Percentiles rank a stretch among this genome's conserved stretches.
These are phyloP conservation scores for Onchidella celtica DNA, from an alignment of 2,888 invertebrate genomes.

Conservation along the genomic window DNA sequence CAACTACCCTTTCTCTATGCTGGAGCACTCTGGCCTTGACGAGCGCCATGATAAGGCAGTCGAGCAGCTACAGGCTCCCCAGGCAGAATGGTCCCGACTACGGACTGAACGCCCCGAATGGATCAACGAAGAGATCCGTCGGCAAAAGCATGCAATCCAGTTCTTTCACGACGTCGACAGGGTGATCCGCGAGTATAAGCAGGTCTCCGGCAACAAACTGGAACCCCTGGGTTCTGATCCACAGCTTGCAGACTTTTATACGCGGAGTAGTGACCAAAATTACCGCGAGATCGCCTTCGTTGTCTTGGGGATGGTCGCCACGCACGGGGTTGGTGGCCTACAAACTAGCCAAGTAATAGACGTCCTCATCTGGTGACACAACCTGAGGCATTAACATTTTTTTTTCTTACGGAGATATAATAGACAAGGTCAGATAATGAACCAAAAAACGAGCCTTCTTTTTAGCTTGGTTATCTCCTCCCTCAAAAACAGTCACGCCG, in stretches of 20 bases:
- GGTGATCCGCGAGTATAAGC: not conserved
- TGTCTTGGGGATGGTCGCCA: not conserved
- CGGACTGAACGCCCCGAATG: not conserved
- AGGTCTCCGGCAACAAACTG: not conserved
- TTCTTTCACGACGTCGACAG: not conserved
- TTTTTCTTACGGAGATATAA: too few relatives aligned
- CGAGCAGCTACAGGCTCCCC: not conserved
- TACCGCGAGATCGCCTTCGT: not conserved
- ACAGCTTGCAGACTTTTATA: not conserved
- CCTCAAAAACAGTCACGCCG: too few relatives aligned
- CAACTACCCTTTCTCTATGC: not conserved
- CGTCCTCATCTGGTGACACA: too few relatives aligned
- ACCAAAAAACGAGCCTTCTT: too few relatives aligned
- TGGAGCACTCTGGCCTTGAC: not conserved
- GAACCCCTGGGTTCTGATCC: not conserved
- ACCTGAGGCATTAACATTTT: too few relatives aligned
- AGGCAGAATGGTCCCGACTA: not conserved
- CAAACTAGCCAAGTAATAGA: not conserved
- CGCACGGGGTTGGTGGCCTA: not conserved
- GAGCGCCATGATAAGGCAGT: constrained; percentile 27
- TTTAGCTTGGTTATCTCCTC: too few relatives aligned
- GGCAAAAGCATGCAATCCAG: not conserved
- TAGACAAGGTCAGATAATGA: too few relatives aligned
- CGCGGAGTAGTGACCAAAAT: not conserved
- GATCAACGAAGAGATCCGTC: not conserved